These are phyloP conservation scores for Umimayanthus kanabou DNA, from an alignment of 92 coral and sea anemone species.

Conservation along the genomic window DNA sequence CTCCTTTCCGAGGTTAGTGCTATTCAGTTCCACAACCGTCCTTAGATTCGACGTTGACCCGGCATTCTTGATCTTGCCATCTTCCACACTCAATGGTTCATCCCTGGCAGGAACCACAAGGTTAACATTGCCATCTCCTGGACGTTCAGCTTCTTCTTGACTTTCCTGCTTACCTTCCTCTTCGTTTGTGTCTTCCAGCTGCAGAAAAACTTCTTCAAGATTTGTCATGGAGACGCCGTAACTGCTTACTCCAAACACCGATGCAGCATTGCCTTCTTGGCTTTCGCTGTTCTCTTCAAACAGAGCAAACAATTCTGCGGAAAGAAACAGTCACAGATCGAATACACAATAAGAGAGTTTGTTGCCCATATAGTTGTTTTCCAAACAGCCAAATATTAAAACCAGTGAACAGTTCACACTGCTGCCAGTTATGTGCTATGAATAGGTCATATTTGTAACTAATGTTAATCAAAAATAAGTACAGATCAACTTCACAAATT, in stretches of 20 bases:
- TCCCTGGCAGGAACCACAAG: constrained; percentile 27
- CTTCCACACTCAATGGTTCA: constrained; percentile 35
- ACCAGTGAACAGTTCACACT: neutral
- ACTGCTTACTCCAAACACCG: constrained; percentile 76
- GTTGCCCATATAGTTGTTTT: neutral
- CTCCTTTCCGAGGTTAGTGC: constrained; percentile 39
- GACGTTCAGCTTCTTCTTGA: neutral
- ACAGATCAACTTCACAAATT: too few species aligned
- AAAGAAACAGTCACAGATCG: neutral
- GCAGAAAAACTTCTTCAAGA: constrained; percentile 88
- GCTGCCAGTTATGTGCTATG: neutral
- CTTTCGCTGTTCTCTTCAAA: constrained; percentile 77
- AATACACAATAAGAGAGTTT: neutral
- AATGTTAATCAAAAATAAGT: too few species aligned
- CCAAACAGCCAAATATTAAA: neutral
- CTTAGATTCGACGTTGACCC: constrained; percentile 35
- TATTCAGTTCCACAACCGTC: constrained; percentile 71
- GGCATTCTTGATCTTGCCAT: constrained; percentile 38
- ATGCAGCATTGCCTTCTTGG: constrained; percentile 66
- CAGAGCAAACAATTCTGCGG: constrained; percentile 67
- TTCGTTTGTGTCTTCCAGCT: constrained; percentile 80
- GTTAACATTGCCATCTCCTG: neutral
- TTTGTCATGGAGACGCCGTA: constrained; percentile 98
- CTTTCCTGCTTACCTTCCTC: constrained; percentile 31
- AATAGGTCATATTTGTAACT: too few species aligned